Base-by-base conservation (phyloP, 2,797 vertebrate genomes). In the Pseudochromis fuscus region DNA sequence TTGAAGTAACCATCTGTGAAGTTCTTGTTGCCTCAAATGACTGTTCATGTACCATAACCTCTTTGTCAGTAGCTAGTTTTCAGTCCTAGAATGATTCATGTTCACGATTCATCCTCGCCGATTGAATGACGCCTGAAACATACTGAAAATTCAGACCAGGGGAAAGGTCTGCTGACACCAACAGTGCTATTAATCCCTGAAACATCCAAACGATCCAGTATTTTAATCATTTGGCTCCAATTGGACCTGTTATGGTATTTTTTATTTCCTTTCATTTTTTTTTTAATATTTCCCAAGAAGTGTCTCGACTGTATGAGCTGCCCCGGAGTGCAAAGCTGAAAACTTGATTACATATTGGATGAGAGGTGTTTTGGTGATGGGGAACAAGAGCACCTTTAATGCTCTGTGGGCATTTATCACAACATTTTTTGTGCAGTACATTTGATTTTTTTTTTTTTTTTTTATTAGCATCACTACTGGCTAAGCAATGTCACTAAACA, bases 341-440 rank as follows among this genome's bases (percentile, higher is more conserved):
- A 69, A 72, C 50, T 48, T 84, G 60, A 75, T 70, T 69, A 77
- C 65, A 80, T 75, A 68, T 85, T 42, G n/a, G 83, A 80, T 80
- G 75, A 79, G 62, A 85, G 61, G 76, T 82, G 72, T 79, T 78
- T 82, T 68, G 83, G 87, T 83, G 86, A 74, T 10, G 77, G 84
- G 86, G 81, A 85, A 82, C 74, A 88, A 82, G 88, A 87, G 83
- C 82, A 85, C 84, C 67, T 71, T 88, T 63, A 79, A 84, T 81
- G 83, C 84, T 90, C 87, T 92, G 81, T 79, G 87, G 89, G 86
- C 84, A 90, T 94, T 93, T 90, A 85, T 89, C 86, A 73, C 67
- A 71, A 83, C 84, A 21, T 38, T 67, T 90, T 37, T 88, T 77
- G 82, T 90, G 81, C 82, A 89, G 77, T 59, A 87, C 77, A 75